Evolutionary conservation across 2,888 invertebrate genomes (phyloP).

Genomic region (Cistogaster globosa): DNA sequence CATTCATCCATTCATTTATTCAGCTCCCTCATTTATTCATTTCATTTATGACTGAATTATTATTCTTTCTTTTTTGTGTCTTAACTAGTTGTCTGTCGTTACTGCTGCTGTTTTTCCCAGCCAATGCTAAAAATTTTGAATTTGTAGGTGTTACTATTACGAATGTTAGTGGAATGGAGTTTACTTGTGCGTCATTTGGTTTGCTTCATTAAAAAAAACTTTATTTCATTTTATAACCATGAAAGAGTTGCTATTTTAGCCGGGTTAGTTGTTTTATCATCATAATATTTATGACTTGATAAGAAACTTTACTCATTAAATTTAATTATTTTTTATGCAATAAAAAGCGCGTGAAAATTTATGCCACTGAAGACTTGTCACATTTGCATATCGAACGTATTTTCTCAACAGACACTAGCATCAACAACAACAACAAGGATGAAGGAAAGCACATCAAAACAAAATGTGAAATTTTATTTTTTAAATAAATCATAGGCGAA

Average conservation of each 20-base stretch:
- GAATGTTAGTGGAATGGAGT: neutral
- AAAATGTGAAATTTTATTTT: neutral
- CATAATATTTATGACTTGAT: conserved; percentile 17
- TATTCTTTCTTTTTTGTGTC: conserved; percentile 26
- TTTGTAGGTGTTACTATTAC: neutral
- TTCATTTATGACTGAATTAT: conserved; percentile 53
- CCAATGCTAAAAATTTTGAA: conserved; percentile 25
- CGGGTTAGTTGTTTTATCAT: neutral
- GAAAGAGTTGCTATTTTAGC: conserved; percentile 39
- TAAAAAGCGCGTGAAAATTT: conserved; percentile 71
- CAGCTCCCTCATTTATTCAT: conserved; percentile 35
- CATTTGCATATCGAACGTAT: conserved; percentile 68
- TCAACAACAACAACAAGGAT: conserved; percentile 1
- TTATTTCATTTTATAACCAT: conserved; percentile 53
- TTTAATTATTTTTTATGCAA: conserved; percentile 70
- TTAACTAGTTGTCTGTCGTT: neutral
- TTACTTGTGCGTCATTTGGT: conserved; percentile 50
- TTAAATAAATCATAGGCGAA: too few relatives aligned
- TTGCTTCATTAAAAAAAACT: conserved; percentile 59
- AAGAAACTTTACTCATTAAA: conserved; percentile 71
- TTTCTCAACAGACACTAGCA: conserved; percentile 50
- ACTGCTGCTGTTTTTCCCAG: neutral
- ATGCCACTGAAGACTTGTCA: conserved; percentile 70
- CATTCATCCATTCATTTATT: conserved; percentile 28
- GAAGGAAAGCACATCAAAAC: neutral